Conservation (phyloP, 2,888 invertebrate genomes). For the Tolmerus cingulatus region DNA sequence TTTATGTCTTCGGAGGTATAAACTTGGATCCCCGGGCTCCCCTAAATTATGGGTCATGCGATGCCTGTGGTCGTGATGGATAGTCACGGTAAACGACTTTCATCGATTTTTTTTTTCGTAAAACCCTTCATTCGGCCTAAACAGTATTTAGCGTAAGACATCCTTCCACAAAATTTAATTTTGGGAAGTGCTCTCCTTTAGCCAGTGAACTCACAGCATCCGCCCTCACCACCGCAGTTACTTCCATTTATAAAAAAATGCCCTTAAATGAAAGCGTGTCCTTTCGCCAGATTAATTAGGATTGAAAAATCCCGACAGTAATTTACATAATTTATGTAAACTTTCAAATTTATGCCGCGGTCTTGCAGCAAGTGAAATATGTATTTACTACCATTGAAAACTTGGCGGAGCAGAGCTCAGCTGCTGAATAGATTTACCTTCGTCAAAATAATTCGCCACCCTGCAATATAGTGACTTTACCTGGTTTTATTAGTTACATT, state of each 20-base stretch:
- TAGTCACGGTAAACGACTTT: constrained; percentile 37
- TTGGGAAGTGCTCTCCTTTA: constrained; percentile 22
- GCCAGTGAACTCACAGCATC: not conserved
- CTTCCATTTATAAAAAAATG: not conserved
- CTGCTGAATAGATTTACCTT: not conserved
- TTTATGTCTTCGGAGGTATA: constrained; percentile 35
- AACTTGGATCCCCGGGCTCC: constrained; percentile 40
- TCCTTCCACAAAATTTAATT: constrained; percentile 38
- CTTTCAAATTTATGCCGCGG: constrained; percentile 27
- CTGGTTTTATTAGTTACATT: not conserved
- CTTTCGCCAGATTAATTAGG: constrained; percentile 19
- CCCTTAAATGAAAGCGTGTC: not conserved
- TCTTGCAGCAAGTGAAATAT: not conserved
- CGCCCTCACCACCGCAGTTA: not conserved
- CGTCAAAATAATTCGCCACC: not conserved
- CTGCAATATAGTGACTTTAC: not conserved
- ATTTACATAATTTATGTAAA: constrained; percentile 36
- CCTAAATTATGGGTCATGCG: constrained; percentile 46
- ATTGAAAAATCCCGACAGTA: constrained; percentile 7
- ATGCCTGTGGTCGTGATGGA: constrained; percentile 44
- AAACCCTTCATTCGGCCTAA: constrained; percentile 23
- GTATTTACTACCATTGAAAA: not conserved
- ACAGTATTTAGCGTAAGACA: constrained; percentile 22
- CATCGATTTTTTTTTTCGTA: not conserved
- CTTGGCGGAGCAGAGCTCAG: not conserved